Evolutionary conservation across 2,113 vertebrate genomes (phyloP).

Genomic region (Camelus dromedarius): DNA sequence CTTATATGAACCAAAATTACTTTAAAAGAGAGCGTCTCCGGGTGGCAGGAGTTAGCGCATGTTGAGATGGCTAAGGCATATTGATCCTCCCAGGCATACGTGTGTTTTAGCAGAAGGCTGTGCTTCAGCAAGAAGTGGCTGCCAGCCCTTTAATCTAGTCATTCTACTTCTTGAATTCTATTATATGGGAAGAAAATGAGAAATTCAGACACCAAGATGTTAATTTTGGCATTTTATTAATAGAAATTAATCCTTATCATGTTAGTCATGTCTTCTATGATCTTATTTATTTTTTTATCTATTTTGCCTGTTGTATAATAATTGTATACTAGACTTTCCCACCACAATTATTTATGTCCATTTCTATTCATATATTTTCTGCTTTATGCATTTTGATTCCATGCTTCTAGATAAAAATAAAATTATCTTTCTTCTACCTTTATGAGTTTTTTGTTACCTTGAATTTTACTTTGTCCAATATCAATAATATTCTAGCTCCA

Average conservation of each 20-base stretch:
- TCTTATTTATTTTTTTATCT: slow-evolving; percentile 33
- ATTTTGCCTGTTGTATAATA: background rate
- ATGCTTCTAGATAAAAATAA: background rate
- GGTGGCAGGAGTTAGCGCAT: background rate
- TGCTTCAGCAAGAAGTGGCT: background rate
- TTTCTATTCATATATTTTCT: background rate
- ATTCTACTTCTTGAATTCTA: background rate
- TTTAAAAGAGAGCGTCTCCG: background rate
- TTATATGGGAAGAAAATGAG: background rate
- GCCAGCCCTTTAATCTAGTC: background rate
- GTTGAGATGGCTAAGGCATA: background rate
- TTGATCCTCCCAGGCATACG: background rate
- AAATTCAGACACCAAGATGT: background rate
- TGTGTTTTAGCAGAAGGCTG: background rate
- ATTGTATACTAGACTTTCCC: background rate
- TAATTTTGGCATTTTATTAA: background rate
- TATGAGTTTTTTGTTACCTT: background rate
- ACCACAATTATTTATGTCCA: background rate
- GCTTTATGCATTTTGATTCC: slow-evolving; percentile 4
- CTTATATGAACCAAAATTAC: background rate
- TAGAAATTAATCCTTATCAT: background rate
- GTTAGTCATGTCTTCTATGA: background rate
- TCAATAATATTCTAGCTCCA: background rate
- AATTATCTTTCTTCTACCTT: background rate
- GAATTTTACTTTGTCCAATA: slow-evolving; percentile 30